Base-by-base conservation (phyloP, 2,888 invertebrate genomes). In the Aspidiotus destructor region DNA sequence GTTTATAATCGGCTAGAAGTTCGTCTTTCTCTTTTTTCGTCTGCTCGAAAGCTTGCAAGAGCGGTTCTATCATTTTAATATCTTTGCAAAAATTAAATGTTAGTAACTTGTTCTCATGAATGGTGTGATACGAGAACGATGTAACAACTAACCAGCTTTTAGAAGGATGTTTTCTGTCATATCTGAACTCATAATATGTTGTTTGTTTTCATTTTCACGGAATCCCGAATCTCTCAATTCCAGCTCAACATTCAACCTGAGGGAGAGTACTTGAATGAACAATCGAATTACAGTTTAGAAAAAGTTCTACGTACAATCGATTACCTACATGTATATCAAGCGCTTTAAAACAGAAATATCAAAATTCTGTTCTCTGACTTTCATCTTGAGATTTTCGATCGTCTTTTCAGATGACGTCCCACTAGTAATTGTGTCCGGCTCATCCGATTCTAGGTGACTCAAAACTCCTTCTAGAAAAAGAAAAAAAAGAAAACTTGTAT, bases 1-100 rank as follows among this genome's bases (percentile, higher is more conserved):
- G 80, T 73, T 86, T 86, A 72, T 88, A 89, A 72, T 85, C 84
- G 16, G 80, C 75, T 61, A 91, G 84, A 0, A 90, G 80, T 54
- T 83, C 82, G 69, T 87, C 86, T 75, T 90, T 90, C 73, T 91
- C 90, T 73, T 80, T 81, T 0, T 67, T 67, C 0, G 60, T 67
- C 57, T 67, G 58, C 11, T 60, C 58, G 58, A 67, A 67, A 7
- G 67, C 67, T 15, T 57, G 60, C 8, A 67, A 48, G 6, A 67
- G 17, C 1, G 67, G 67, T 7, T 67, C 67, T 10, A 67, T 67
- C 57, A 57, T 60, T 15, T 16, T 41, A 7, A 67, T 67, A 52
- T 67, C 67, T 52, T 55, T 55, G 16, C 55, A 13, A 15, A 55
- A 17, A 55, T 15, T 55, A 10, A 55, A 48, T 48, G n/a, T 48